Percentiles rank a stretch among this genome's conserved stretches.
Conservation (phyloP, 2,888 invertebrate species). For the Rhogogaster chlorosoma region DNA sequence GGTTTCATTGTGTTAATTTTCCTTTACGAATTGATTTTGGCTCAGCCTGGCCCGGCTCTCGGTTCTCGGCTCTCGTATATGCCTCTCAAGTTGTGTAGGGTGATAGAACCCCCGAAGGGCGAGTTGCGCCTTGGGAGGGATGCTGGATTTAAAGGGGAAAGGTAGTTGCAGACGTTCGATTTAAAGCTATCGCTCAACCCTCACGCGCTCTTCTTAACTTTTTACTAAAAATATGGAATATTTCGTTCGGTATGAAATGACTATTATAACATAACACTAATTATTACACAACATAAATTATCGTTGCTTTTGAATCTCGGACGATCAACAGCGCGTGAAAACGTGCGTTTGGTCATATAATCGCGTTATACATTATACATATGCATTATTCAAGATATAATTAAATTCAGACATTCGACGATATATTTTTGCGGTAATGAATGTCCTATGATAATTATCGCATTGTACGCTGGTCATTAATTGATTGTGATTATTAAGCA, state of each 20-base stretch:
- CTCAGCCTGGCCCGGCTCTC: slow-evolving; percentile 56
- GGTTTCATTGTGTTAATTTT: slow-evolving; percentile 54
- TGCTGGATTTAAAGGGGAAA: slow-evolving; percentile 59
- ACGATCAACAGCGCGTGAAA: background rate
- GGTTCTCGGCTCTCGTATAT: slow-evolving; percentile 13
- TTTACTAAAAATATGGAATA: background rate
- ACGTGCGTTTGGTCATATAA: background rate
- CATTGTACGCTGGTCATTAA: background rate
- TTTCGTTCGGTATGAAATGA: background rate
- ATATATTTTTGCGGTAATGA: background rate
- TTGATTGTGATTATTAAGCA: slow-evolving; percentile 5
- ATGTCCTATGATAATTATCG: background rate
- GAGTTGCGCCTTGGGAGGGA: slow-evolving; percentile 52
- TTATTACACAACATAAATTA: background rate
- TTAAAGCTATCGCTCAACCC: slow-evolving; percentile 45
- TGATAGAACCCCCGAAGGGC: slow-evolving; percentile 42
- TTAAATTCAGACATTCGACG: background rate
- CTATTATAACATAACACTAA: background rate
- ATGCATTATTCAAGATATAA: background rate
- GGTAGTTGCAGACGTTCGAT: slow-evolving; percentile 47
- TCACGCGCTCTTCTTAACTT: background rate
- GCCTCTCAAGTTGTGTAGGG: slow-evolving; percentile 45
- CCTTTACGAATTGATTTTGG: slow-evolving; percentile 60
- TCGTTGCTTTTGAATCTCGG: background rate
- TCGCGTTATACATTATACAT: background rate